Evolutionary conservation across 2,113 vertebrate species (phyloP).

Genomic region (Stomatorhinus ivindoensis): DNA sequence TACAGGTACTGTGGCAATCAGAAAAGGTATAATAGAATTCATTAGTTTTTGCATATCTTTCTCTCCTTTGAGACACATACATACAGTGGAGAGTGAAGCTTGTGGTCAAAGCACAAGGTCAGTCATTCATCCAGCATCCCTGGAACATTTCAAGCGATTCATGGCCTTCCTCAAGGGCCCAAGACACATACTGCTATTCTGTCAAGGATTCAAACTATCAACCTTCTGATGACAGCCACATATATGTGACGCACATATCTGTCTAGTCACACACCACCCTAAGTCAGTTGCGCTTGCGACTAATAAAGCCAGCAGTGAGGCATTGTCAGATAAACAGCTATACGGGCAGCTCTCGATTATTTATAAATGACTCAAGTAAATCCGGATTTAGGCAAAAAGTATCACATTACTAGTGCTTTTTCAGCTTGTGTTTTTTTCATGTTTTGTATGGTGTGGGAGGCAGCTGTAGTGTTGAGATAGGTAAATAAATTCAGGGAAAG

Average conservation of each 20-base stretch:
- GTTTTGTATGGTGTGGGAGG: neutral
- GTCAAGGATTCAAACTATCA: neutral
- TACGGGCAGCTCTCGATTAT: neutral
- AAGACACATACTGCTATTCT: neutral
- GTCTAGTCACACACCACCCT: too few species aligned
- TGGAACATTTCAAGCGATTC: neutral
- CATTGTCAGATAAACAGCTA: neutral
- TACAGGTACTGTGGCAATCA: neutral
- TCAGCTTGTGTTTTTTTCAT: neutral
- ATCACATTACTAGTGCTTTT: neutral
- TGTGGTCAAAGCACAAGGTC: neutral
- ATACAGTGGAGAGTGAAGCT: neutral
- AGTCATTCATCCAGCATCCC: neutral
- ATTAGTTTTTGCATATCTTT: neutral
- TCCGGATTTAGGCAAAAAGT: neutral
- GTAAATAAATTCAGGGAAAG: neutral
- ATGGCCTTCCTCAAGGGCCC: neutral
- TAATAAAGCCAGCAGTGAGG: too few species aligned
- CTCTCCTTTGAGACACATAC: neutral
- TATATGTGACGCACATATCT: too few species aligned
- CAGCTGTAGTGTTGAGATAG: neutral
- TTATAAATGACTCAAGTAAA: neutral
- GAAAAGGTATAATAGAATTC: neutral
- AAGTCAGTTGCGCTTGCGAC: too few species aligned
- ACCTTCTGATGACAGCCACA: neutral